A percentile compares a stretch with the other conserved stretches of the same genome.
These are phyloP conservation scores for Poecile atricapillus DNA, from an alignment of 2,113 vertebrate species.

Conservation along the genomic window DNA sequence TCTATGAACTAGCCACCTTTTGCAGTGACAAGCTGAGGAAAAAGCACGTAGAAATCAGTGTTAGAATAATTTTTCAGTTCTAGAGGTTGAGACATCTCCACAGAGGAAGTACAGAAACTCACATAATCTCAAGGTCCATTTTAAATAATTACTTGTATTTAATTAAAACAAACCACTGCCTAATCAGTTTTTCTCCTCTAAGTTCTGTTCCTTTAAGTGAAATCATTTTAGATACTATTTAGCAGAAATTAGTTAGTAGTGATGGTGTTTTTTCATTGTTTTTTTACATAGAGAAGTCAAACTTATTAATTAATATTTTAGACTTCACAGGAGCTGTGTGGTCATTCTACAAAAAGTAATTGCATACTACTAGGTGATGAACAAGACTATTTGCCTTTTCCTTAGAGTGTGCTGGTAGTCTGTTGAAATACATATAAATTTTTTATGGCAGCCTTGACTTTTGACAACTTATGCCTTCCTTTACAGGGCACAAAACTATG, in stretches of 20 bases:
- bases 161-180: neutral
- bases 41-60: neutral
- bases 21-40: neutral
- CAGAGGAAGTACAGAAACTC: neutral
- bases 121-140: accelerated
- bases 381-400: neutral
- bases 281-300: neutral
- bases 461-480: neutral
- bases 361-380: neutral
- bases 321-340: neutral
- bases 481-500: conserved; percentile 74
- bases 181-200: neutral
- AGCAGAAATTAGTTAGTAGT: neutral
- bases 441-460: neutral
- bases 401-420: neutral
- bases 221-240: neutral
- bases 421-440: accelerated
- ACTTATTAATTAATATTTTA: neutral
- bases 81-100: neutral
- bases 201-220: neutral
- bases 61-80: neutral
- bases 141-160: neutral
- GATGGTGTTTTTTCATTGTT: neutral
- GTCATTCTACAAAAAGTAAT: neutral
- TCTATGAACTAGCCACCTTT: neutral